phyloP scores from a whole-genome alignment of 1,140 invertebrate species.

The Meloidogyne chitwoodi region DNA sequence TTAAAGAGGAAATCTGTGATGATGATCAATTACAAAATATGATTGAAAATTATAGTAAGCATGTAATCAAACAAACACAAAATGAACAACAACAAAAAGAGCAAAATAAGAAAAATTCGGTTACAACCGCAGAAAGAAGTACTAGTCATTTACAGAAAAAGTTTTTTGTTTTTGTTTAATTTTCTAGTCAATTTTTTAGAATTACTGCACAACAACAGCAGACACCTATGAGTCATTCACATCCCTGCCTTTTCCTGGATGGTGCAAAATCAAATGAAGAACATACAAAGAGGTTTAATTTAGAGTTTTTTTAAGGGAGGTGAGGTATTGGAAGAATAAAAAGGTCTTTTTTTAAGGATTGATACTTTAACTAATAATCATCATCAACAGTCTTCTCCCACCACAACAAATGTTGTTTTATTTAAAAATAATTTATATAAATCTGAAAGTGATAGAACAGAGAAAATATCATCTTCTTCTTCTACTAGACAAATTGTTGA shows the following conservation, averaged over 20 bases:
- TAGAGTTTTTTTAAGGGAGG: background rate
- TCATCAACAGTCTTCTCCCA: background rate
- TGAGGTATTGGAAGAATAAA: no score
- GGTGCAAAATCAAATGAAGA: background rate
- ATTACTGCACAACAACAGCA: conserved; percentile 3
- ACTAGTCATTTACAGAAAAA: conserved; percentile 16
- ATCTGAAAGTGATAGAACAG: background rate
- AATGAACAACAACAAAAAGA: conserved; percentile 1
- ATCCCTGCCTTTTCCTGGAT: conserved; percentile 10
- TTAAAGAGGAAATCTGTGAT: background rate
- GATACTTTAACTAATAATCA: background rate
- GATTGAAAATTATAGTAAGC: conserved; percentile 39
- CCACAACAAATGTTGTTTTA: no score
- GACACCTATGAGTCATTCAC: conserved; percentile 11
- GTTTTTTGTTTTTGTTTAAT: background rate
- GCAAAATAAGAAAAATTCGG: background rate
- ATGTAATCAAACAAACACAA: conserved; percentile 33
- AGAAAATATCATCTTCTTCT: background rate
- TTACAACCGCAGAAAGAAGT: conserved; percentile 1
- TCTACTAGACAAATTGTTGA: no score
- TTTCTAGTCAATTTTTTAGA: conserved; percentile 1
- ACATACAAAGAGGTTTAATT: background rate
- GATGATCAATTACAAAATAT: conserved; percentile 34
- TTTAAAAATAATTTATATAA: background rate
- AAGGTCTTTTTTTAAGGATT: background rate